Evolutionary conservation across 2,113 vertebrate genomes (phyloP).

Genomic region (Nannospalax galili): DNA sequence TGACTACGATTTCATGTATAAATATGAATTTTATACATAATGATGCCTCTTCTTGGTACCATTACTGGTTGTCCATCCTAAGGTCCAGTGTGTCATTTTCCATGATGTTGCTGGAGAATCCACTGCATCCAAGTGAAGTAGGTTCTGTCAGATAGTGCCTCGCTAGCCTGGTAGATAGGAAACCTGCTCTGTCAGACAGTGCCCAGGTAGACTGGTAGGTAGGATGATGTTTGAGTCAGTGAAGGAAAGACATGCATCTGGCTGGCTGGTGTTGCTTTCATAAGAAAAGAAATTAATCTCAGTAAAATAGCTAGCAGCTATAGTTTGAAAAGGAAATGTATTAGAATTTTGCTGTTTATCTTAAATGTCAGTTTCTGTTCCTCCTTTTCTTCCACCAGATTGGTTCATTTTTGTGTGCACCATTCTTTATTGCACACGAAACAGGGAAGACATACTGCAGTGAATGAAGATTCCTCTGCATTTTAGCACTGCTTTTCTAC

Average conservation of each 20-base stretch:
- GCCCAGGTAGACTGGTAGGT: neutral
- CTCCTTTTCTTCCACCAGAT: constrained; percentile 67
- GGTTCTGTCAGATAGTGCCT: neutral
- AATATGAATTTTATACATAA: neutral
- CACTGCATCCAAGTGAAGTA: neutral
- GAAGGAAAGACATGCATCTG: neutral
- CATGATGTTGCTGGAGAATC: neutral
- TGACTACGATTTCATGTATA: constrained; percentile 15
- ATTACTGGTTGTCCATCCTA: neutral
- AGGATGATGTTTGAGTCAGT: neutral
- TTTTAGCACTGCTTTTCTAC: constrained; percentile 86
- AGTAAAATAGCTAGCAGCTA: neutral
- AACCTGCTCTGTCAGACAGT: neutral
- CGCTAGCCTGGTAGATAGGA: neutral
- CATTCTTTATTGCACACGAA: constrained; percentile 77
- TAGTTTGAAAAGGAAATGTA: neutral
- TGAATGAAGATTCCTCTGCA: constrained; percentile 89
- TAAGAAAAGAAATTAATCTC: constrained; percentile 5
- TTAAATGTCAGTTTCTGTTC: constrained; percentile 31
- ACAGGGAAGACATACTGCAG: constrained; percentile 79
- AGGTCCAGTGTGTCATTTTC: neutral
- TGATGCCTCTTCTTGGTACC: neutral
- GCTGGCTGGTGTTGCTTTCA: neutral
- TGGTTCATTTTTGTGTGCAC: constrained; percentile 57
- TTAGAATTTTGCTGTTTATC: neutral